These are phyloP conservation scores for Neuroscelio doddi DNA, from an alignment of 2,888 invertebrate genomes.

Conservation along the genomic window DNA sequence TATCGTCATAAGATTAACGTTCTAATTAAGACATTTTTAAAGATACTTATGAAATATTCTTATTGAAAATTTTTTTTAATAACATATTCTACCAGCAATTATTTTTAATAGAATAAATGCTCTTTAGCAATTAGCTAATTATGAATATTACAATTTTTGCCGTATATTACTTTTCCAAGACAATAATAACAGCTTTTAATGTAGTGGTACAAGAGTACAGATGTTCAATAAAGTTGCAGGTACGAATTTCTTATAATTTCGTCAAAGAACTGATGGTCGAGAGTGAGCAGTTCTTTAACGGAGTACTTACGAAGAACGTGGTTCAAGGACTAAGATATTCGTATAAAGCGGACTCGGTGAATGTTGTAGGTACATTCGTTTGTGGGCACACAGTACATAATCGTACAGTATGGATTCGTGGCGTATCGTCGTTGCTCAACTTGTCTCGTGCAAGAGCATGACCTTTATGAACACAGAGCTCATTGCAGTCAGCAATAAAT, in stretches of 20 bases:
- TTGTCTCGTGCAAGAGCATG: constrained; percentile 57
- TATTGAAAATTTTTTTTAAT: no score
- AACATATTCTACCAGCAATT: no score
- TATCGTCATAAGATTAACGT: no score
- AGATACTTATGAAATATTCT: no score
- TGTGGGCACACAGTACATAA: constrained; percentile 40
- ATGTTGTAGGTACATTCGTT: constrained; percentile 44
- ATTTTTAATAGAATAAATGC: no score
- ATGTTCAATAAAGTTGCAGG: no score
- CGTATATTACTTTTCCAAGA: no score
- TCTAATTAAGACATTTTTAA: no score
- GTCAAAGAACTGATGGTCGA: constrained; percentile 19
- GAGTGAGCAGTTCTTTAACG: constrained; percentile 25
- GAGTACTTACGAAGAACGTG: constrained; percentile 27
- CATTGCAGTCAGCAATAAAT: constrained; percentile 38
- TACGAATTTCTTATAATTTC: constrained; percentile 25
- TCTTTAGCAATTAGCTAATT: no score
- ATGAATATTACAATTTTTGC: no score
- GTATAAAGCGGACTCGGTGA: constrained; percentile 41
- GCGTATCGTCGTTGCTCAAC: constrained; percentile 55
- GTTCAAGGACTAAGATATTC: constrained; percentile 46
- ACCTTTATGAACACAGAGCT: constrained; percentile 54
- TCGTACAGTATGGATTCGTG: constrained; percentile 39
- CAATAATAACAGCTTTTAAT: no score
- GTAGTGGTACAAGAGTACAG: no score